These are phyloP conservation scores for Typhlichthys eigenmanni DNA, from an alignment of 2,797 vertebrate genomes.

Conservation along the genomic window DNA sequence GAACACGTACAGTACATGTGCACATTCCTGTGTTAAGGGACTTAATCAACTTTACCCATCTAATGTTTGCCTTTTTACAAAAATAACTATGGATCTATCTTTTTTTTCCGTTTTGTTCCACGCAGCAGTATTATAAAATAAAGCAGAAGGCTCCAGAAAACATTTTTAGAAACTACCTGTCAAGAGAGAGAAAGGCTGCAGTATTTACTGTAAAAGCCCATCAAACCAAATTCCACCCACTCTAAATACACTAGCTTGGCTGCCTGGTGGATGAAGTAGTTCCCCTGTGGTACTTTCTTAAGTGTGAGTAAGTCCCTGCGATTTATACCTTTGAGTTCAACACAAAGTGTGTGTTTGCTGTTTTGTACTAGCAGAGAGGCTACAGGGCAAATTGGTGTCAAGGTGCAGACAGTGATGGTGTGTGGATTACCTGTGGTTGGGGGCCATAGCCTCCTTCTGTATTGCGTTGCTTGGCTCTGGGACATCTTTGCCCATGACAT, in stretches of 20 bases:
- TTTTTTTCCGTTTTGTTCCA: not conserved
- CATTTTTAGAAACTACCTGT: too few species aligned
- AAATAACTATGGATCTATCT: too few species aligned
- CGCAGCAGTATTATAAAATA: constrained; percentile 1
- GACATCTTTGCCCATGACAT: constrained; percentile 40
- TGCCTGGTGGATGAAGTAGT: constrained; percentile 48
- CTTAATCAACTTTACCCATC: too few species aligned
- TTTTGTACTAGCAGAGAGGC: constrained; percentile 33
- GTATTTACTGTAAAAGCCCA: constrained; percentile 52
- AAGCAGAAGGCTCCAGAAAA: constrained; percentile 26
- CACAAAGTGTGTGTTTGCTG: constrained; percentile 40
- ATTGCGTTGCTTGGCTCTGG: constrained; percentile 35
- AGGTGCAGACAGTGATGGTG: constrained; percentile 41
- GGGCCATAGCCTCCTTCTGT: constrained; percentile 26
- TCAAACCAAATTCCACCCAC: constrained; percentile 38
- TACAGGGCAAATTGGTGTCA: constrained; percentile 19
- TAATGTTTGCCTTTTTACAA: too few species aligned
- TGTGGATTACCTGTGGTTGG: constrained; percentile 38
- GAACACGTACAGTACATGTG: too few species aligned
- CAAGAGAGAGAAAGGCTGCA: too few species aligned
- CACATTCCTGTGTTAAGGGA: too few species aligned
- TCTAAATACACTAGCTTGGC: constrained; percentile 48
- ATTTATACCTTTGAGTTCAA: constrained; percentile 42
- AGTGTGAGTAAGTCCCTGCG: constrained; percentile 53
- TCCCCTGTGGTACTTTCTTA: constrained; percentile 49